Base-by-base conservation (phyloP, 2,797 vertebrate species). In the Protosalanx chinensis region DNA sequence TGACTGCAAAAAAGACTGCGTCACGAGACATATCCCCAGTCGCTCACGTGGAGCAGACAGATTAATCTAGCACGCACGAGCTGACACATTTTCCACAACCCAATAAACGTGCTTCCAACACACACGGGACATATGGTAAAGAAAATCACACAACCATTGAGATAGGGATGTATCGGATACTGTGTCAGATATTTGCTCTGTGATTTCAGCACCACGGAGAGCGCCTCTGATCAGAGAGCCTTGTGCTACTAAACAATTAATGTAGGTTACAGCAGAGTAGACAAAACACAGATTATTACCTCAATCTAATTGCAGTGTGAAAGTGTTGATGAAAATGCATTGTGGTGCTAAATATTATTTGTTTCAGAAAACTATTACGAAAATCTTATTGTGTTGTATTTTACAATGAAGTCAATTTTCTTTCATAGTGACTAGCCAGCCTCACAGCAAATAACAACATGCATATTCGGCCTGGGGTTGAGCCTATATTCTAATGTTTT, bases 171-270 rank as follows among this genome's bases (percentile, higher is more conserved):
- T 60, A 7, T 60, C 10, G 6, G 8, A 59, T 59, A 60, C 16
- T 64, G 20, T 29, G 23, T 46, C n/a, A 23, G 18, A 46, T 16
- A 66, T 51, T 30, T 29, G 27, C 23, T 51, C 29, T 27, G 15
- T 51, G 70, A 33, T 49, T 89, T 86, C 87, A 91, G 89, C 76
- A 91, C 89, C 87, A 3, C 20, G 82, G 88, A 90, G 83, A 90
- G 88, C 75, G 79, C 82, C 84, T 13, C 3, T 2, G 27, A 10
- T 8, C 20, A 32, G 29, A 62, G 60, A 13, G 61, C 6, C 13
- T 32, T 30, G 59, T 12, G 58, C 10, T 23, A 12, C 27, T 60
- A 27, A 60, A 27, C 20, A 16, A 59, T 59, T 59, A 7, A 20
- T 59, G 15, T 27, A 60, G 58, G 58, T 16, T 56, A 56, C 18